Base-by-base conservation (phyloP, 2,797 vertebrate genomes). In the Otolemur crassicaudatus region DNA sequence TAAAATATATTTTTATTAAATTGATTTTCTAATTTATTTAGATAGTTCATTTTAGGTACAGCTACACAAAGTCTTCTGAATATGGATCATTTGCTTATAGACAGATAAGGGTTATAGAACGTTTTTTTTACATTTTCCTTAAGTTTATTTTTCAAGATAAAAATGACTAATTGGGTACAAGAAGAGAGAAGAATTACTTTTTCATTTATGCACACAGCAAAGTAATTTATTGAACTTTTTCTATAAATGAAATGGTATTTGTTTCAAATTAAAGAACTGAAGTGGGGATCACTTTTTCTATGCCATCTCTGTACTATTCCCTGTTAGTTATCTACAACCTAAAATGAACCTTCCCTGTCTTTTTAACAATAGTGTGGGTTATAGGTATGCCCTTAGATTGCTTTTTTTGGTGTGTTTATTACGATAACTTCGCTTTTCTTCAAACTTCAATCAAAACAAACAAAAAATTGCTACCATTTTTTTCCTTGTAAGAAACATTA, bases 1-100 rank as follows among this genome's bases (percentile, higher is more conserved):
- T 92, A 17, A 77, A 90, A 84, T 91, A 53, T 5, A 60, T 91
- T 86, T 95, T 83, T 95, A 93, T 95, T 93, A 60, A 87, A 49
- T 46, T 80, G 7, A 34, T 91, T 72, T 34, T 87, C 12, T 61
- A 79, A 96, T 84, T 94, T 88, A 87, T 92, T 80, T 85, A 79
- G 1, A 2, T 72, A 69, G 67, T 92, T 82, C 20, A 10, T 79
- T 76, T 90, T 94, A 75, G 67, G 2, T 82, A 37, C 2, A 86
- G 58, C 37, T 75, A 17, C 13, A n/a, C 10, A 40, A 11, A 58
- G 16, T 34, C 3, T 65, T 73, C 61, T 65, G 1, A 49, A 7
- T 60, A 9, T 76, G 7, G 3, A 40, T 29, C 92, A 34, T 23
- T 27, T 80, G 3, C 84, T 85, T 81, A 58, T 43, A 34, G 40